phyloP scores from a whole-genome alignment of 1,140 invertebrate species.

The Pogonognathellus flavescens region DNA sequence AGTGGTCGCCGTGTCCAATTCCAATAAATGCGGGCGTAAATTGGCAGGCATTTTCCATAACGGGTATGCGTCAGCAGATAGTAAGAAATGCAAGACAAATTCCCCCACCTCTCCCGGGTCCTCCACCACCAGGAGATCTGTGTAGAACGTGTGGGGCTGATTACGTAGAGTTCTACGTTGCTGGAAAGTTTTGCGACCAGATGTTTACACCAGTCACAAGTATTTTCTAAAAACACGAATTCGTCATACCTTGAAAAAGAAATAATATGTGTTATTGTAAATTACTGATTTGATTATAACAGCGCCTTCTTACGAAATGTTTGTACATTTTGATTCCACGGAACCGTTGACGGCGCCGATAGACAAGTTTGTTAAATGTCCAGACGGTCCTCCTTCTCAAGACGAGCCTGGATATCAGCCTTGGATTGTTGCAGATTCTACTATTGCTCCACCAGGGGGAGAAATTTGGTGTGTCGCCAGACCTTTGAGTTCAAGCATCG shows the following conservation, averaged over 20 bases:
- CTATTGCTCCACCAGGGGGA: neutral
- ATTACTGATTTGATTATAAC: neutral
- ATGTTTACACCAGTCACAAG: neutral
- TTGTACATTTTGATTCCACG: neutral
- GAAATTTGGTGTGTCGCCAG: neutral
- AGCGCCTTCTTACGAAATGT: slow-evolving; percentile 15
- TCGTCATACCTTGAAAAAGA: too few relatives aligned
- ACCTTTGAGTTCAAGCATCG: slow-evolving; percentile 3
- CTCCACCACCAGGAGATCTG: neutral
- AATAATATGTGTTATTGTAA: too few relatives aligned
- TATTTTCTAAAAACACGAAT: too few relatives aligned
- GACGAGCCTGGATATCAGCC: neutral
- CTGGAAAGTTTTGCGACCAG: slow-evolving; percentile 2
- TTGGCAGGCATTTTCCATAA: neutral
- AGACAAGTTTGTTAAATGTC: neutral
- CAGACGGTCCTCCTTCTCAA: neutral
- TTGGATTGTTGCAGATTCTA: neutral
- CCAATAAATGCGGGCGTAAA: neutral
- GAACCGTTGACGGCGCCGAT: neutral
- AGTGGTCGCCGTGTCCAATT: neutral
- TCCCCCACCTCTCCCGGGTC: neutral
- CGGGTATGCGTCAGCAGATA: neutral
- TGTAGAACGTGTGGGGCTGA: neutral
- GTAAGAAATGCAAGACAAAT: neutral
- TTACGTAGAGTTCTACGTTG: slow-evolving; percentile 3